Percentiles rank a stretch among this genome's conserved stretches.
These are phyloP conservation scores for Drosophila chauvacae DNA, from an alignment of 1,140 invertebrate genomes.

Conservation along the genomic window DNA sequence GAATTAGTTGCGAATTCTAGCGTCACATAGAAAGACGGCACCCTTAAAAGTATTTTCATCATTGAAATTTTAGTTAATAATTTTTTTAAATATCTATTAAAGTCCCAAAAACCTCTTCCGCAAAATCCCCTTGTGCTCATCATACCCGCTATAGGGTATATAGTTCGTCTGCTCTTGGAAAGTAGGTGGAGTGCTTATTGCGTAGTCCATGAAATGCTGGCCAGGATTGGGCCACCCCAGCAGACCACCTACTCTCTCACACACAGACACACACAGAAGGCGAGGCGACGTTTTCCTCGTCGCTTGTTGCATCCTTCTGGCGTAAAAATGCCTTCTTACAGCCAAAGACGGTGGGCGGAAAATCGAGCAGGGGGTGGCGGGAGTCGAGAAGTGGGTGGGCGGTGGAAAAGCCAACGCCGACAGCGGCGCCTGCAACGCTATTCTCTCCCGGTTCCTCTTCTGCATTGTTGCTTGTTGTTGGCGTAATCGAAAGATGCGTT, in stretches of 20 bases:
- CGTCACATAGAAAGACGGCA: not conserved
- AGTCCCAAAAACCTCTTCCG: not conserved
- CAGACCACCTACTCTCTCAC: slow-evolving; percentile 8
- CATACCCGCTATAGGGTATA: not conserved
- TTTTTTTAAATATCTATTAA: not conserved
- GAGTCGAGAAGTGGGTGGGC: not conserved
- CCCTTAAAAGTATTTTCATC: not conserved
- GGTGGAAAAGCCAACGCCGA: slow-evolving; percentile 33
- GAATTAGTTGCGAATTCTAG: not conserved
- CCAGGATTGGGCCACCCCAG: slow-evolving; percentile 48
- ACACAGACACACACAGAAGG: slow-evolving; percentile 1
- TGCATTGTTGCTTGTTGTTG: slow-evolving; percentile 56
- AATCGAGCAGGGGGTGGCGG: not conserved
- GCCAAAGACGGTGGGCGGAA: slow-evolving; percentile 40
- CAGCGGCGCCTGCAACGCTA: slow-evolving; percentile 41
- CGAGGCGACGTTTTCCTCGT: slow-evolving; percentile 50
- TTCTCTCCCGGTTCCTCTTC: slow-evolving; percentile 27
- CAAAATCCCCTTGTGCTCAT: too few species aligned
- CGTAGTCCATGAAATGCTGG: slow-evolving; percentile 62
- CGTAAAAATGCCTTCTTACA: slow-evolving; percentile 83
- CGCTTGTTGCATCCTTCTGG: slow-evolving; percentile 77
- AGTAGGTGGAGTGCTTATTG: slow-evolving; percentile 68
- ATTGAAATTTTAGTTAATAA: not conserved
- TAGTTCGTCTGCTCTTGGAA: slow-evolving; percentile 49
- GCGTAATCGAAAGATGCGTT: slow-evolving; percentile 81